A percentile compares a stretch with the other conserved stretches of the same genome.
phyloP scores from a whole-genome alignment of 1,140 invertebrate species.

The Chrysoperla carnea region DNA sequence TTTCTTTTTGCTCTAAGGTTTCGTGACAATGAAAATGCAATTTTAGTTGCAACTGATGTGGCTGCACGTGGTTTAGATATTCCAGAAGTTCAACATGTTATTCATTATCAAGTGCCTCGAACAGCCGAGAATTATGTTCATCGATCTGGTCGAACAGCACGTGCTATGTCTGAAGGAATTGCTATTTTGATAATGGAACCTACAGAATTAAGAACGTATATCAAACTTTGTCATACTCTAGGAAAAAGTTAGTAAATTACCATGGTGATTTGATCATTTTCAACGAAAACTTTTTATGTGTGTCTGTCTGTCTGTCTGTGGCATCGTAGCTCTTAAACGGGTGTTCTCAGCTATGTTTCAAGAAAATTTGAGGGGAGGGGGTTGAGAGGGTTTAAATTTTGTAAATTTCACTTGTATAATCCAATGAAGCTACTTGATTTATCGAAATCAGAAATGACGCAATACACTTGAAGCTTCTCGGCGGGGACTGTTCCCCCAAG shows the following conservation, averaged over 20 bases:
- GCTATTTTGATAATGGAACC: conserved; percentile 86
- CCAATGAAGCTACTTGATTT: too few relatives aligned
- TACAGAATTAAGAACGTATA: conserved; percentile 61
- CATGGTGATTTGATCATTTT: not conserved
- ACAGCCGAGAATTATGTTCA: conserved; percentile 95
- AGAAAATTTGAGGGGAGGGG: too few relatives aligned
- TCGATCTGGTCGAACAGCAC: conserved; percentile 86
- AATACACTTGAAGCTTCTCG: too few relatives aligned
- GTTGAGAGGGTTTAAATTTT: too few relatives aligned
- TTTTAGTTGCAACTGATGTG: conserved; percentile 95
- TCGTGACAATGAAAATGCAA: conserved; percentile 45
- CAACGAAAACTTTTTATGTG: not conserved
- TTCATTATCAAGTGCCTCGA: conserved; percentile 94
- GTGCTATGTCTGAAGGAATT: conserved; percentile 74
- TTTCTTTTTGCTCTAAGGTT: conserved; percentile 38
- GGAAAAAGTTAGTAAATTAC: conserved; percentile 44
- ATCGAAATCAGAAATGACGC: too few relatives aligned
- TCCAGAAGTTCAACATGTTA: conserved; percentile 81
- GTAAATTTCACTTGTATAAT: too few relatives aligned
- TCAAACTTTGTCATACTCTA: conserved; percentile 65
- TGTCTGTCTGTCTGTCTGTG: not conserved
- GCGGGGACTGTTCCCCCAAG: too few relatives aligned
- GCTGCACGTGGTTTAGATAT: conserved; percentile 95
- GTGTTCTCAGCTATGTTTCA: too few relatives aligned
- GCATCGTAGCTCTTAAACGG: too few relatives aligned